phyloP scores from a whole-genome alignment of 2,113 vertebrate genomes.

The Clinocottus analis region DNA sequence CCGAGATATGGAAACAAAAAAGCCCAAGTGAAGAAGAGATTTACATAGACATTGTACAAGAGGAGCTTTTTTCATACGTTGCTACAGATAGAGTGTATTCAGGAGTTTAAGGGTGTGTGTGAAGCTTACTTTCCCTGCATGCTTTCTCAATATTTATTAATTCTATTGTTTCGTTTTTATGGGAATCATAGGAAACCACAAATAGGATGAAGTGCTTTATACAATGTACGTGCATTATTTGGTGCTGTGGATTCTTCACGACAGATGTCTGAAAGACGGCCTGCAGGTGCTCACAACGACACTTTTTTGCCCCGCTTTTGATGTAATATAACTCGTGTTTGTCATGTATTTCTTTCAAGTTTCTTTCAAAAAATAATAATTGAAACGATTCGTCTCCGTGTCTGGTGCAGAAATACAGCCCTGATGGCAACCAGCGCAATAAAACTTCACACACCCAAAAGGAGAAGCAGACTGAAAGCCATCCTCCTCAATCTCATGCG shows the following conservation, averaged over 20 bases:
- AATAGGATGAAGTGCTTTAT: neutral
- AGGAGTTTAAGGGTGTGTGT: neutral
- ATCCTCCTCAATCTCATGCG: neutral
- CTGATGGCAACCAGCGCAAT: neutral
- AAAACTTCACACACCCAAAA: conserved; percentile 13
- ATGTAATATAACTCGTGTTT: neutral
- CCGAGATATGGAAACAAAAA: neutral
- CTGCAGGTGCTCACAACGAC: neutral
- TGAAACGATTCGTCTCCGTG: neutral
- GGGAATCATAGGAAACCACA: neutral
- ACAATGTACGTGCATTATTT: neutral
- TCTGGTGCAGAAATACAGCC: neutral
- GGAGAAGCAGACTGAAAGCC: conserved; percentile 1
- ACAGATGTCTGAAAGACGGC: neutral
- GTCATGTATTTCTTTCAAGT: neutral
- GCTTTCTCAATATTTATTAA: neutral
- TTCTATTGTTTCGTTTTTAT: neutral
- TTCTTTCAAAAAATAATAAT: neutral
- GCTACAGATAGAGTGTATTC: neutral
- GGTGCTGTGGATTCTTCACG: neutral
- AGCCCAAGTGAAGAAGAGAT: neutral
- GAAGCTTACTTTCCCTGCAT: neutral
- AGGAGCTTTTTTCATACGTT: neutral
- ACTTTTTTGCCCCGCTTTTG: neutral
- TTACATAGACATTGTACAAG: no score